A percentile compares a stretch with the other conserved stretches of the same genome.
Conservation (phyloP, 2,888 invertebrate species). For the Amiota minor region DNA sequence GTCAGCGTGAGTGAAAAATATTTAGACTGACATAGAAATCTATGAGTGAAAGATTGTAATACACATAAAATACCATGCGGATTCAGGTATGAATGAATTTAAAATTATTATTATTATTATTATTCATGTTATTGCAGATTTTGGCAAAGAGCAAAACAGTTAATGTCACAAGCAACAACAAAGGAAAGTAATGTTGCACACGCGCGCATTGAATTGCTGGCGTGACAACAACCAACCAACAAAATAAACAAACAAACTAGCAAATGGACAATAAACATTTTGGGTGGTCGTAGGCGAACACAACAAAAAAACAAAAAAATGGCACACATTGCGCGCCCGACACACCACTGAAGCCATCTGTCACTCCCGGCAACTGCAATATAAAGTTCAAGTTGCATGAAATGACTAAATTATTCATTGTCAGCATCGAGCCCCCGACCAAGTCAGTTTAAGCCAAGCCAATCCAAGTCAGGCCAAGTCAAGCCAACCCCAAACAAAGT, state of each 20-base stretch:
- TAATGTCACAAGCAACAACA: not conserved
- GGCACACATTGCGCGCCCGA: not conserved
- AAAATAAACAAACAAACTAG: not conserved
- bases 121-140: too few species aligned
- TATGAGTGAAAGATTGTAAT: too few species aligned
- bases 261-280: not conserved
- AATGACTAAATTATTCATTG: constrained; percentile 67
- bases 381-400: constrained; percentile 52
- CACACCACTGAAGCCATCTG: constrained; percentile 3
- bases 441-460: not conserved
- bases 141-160: not conserved
- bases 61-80: constrained; percentile 3
- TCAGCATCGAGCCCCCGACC: constrained; percentile 43
- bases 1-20: constrained; percentile 37
- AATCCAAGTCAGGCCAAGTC: not conserved
- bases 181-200: not conserved
- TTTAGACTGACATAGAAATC: constrained; percentile 16
- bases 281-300: constrained; percentile 17
- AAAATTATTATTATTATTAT: too few species aligned
- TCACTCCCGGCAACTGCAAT: constrained; percentile 41
- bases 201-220: not conserved
- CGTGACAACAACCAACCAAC: not conserved
- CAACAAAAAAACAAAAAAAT: constrained; percentile 4
- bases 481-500: constrained; percentile 1
- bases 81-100: not conserved